Conservation (phyloP, 2,113 vertebrate species). For the Poecile atricapillus region DNA sequence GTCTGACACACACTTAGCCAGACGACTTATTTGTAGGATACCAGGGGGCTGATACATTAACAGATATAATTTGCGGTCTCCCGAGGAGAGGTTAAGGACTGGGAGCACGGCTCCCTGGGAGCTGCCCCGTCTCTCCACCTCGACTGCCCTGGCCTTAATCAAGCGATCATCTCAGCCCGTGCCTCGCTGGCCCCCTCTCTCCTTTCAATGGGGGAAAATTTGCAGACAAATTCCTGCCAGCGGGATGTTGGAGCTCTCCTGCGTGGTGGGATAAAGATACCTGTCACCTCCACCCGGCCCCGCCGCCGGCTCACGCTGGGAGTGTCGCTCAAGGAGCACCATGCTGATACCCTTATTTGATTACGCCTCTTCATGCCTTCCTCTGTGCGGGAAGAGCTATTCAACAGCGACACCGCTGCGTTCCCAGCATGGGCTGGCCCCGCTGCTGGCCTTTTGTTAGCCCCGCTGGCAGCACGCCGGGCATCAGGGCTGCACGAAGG, state of each 20-base stretch:
- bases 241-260: conserved; percentile 80
- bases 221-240: conserved; percentile 94
- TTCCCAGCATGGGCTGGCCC: conserved; percentile 41
- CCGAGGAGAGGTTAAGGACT: conserved; percentile 87
- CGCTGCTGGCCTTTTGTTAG: conserved; percentile 54
- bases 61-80: conserved; percentile 78
- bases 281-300: conserved; percentile 80
- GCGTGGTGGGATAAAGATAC: conserved; percentile 83
- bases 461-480: neutral
- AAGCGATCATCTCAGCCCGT: conserved; percentile 90
- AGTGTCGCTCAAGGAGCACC: conserved; percentile 79
- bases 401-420: neutral
- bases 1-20: conserved; percentile 50
- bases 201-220: conserved; percentile 81
- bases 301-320: conserved; percentile 72
- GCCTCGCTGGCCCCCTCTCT: conserved; percentile 78
- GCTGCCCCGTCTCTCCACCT: conserved; percentile 71
- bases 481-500: neutral
- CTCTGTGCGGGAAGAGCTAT: conserved; percentile 34
- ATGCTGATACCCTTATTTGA: conserved; percentile 86
- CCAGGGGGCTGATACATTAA: conserved; percentile 72
- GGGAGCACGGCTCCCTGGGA: conserved; percentile 77
- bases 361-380: conserved; percentile 73
- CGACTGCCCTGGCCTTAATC: conserved; percentile 85
- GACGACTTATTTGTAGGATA: conserved; percentile 63